Percentiles rank a stretch among this genome's conserved stretches.
Evolutionary conservation across 2,888 invertebrate species (phyloP).

Genomic region (Eristalinus sepulchralis): DNA sequence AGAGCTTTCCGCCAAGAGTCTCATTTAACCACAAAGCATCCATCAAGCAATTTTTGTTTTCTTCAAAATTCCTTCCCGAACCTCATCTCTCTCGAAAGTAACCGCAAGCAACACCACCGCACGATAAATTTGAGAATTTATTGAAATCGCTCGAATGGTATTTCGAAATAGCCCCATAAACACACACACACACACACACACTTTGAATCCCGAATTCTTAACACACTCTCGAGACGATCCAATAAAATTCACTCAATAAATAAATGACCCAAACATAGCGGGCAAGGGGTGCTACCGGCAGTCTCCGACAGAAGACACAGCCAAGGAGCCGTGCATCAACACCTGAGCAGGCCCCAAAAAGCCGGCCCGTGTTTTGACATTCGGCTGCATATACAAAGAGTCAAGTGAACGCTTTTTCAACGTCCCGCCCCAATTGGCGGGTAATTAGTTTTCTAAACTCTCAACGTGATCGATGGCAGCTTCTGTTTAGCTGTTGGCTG

Average conservation of each 20-base stretch:
- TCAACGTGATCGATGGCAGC: slow-evolving; percentile 57
- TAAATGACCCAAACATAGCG: slow-evolving; percentile 34
- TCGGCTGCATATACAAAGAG: slow-evolving; percentile 32
- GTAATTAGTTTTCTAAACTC: slow-evolving; percentile 59
- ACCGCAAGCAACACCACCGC: not conserved
- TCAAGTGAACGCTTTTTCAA: slow-evolving; percentile 51
- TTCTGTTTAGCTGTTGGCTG: not conserved
- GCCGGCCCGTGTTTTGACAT: slow-evolving; percentile 53
- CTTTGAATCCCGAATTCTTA: not conserved
- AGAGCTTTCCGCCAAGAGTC: no score
- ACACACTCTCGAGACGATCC: slow-evolving; percentile 23
- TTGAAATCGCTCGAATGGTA: not conserved
- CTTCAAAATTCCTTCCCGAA: not conserved
- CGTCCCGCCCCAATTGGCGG: slow-evolving; percentile 41
- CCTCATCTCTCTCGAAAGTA: not conserved
- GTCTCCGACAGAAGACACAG: not conserved
- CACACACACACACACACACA: not conserved
- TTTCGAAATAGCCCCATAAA: slow-evolving; percentile 43
- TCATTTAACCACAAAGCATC: not conserved
- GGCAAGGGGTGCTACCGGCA: not conserved
- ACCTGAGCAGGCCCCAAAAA: slow-evolving; percentile 24
- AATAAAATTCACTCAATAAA: slow-evolving; percentile 47
- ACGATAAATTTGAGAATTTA: slow-evolving; percentile 1
- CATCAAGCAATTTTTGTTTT: not conserved
- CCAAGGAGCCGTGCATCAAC: not conserved